phyloP scores from a whole-genome alignment of 2,888 invertebrate species.

The Nephrotoma guestfalica region DNA sequence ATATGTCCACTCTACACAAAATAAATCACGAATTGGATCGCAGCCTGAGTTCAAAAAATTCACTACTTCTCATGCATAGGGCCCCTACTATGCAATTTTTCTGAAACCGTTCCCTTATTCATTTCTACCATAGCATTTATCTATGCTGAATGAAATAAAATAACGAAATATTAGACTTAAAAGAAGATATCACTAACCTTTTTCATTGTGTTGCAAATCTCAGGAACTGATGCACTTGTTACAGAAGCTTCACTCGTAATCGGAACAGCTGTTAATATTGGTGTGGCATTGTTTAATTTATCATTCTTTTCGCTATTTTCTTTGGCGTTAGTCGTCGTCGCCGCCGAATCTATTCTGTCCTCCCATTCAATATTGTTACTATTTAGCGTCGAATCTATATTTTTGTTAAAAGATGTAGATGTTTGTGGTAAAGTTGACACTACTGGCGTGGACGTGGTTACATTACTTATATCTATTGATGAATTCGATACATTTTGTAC shows the following conservation, averaged over 20 bases:
- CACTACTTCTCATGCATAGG: no score
- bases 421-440: slow-evolving; percentile 1
- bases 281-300: not conserved
- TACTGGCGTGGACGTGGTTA: not conserved
- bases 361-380: not conserved
- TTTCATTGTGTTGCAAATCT: not conserved
- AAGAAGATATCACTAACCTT: not conserved
- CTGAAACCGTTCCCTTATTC: no score
- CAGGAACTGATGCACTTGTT: not conserved
- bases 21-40: no score
- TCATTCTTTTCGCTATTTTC: not conserved
- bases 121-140: no score
- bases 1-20: no score
- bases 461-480: not conserved
- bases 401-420: not conserved
- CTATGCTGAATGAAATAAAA: no score
- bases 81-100: no score
- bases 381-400: not conserved
- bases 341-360: not conserved
- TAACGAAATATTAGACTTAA: no score
- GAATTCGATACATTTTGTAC: not conserved
- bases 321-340: not conserved
- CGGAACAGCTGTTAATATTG: not conserved
- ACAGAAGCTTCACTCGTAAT: not conserved
- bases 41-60: no score